Evolutionary conservation across 2,113 vertebrate species (phyloP).

Genomic region (Mobula hypostoma): DNA sequence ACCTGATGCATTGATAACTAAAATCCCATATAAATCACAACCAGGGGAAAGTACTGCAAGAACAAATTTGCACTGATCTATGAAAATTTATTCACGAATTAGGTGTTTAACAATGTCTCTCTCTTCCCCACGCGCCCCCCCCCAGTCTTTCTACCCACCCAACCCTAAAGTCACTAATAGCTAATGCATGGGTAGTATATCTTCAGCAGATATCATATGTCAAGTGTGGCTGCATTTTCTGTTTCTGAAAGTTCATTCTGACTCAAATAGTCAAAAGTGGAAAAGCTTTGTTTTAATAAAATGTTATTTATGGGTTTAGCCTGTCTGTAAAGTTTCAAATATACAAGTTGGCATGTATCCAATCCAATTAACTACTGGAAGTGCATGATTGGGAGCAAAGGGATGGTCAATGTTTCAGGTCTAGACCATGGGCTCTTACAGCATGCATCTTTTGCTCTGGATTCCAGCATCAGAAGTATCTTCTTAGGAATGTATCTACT

Average conservation of each 20-base stretch:
- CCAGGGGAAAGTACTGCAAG: background rate
- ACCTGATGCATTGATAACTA: background rate
- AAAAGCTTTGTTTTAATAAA: background rate
- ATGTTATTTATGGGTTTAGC: background rate
- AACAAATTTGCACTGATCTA: background rate
- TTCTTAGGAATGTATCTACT: background rate
- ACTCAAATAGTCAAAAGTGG: background rate
- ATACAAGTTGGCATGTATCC: no score
- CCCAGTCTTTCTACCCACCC: background rate
- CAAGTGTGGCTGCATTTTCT: no score
- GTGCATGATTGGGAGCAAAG: no score
- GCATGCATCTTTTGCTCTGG: no score
- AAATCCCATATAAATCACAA: background rate
- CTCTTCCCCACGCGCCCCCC: no score
- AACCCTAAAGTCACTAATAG: background rate
- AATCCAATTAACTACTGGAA: no score
- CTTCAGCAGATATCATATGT: background rate
- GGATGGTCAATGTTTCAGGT: no score
- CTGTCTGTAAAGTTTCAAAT: background rate
- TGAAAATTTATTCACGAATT: no score
- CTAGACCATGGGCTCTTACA: no score
- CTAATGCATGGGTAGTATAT: background rate
- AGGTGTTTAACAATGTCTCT: no score
- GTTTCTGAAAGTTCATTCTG: no score
- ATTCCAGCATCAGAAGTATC: no score